phyloP scores from a whole-genome alignment of 2,113 vertebrate species.

The Aspiorhynchus laticeps region DNA sequence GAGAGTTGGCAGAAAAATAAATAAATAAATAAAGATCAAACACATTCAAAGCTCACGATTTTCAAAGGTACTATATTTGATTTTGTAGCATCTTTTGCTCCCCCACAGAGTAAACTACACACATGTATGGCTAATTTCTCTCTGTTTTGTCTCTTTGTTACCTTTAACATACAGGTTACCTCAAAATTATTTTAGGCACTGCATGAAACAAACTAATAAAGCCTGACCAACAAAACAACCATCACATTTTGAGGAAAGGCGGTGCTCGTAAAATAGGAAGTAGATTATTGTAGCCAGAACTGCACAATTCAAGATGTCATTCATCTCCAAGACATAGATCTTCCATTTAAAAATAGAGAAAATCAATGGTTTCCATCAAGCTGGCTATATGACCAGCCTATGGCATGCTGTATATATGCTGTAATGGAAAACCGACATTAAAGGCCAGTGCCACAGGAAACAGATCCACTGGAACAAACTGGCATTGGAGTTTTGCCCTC shows the following conservation, averaged over 20 bases:
- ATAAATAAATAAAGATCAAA: constrained; percentile 4
- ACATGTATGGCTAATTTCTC: neutral
- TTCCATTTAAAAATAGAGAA: neutral
- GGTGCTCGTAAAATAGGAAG: neutral
- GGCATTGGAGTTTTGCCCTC: neutral
- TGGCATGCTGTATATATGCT: neutral
- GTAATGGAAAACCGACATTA: neutral
- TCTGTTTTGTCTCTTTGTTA: neutral
- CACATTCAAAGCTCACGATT: neutral
- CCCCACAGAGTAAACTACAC: neutral
- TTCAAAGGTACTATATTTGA: constrained; percentile 14
- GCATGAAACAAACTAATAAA: neutral
- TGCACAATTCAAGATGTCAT: neutral
- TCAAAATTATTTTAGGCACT: neutral
- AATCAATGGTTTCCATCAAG: neutral
- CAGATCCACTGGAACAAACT: neutral
- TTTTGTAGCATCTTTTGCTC: constrained; percentile 8
- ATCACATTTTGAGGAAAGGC: neutral
- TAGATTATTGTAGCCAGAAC: neutral
- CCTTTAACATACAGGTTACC: neutral
- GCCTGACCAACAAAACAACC: neutral
- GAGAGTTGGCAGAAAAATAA: neutral
- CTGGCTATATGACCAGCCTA: neutral
- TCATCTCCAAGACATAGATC: neutral
- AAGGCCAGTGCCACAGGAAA: neutral